These are phyloP conservation scores for Tragelaphus imberbis DNA, from an alignment of 2,113 vertebrate genomes.

Conservation along the genomic window DNA sequence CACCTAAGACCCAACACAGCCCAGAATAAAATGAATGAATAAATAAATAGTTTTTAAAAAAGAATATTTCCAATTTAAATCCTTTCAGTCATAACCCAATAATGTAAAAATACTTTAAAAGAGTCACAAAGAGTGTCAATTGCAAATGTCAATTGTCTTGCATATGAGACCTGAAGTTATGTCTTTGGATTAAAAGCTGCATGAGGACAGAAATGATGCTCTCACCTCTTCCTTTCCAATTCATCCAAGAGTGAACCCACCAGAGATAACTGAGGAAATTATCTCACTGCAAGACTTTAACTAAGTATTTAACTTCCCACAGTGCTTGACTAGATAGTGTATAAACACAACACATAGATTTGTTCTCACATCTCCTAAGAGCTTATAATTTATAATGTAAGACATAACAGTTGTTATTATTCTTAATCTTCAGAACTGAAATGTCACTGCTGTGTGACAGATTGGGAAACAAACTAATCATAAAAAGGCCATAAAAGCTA, in stretches of 20 bases:
- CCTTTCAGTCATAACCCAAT: neutral
- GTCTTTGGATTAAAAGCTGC: neutral
- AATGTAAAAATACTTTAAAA: too few species aligned
- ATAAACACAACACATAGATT: neutral
- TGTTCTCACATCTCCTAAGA: slow-evolving; percentile 10
- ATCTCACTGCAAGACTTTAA: neutral
- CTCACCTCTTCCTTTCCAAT: neutral
- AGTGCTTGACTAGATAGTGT: neutral
- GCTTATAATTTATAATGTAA: slow-evolving; percentile 38
- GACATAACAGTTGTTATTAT: slow-evolving; percentile 52
- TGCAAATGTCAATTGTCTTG: neutral
- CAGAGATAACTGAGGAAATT: neutral
- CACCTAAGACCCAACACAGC: too few species aligned
- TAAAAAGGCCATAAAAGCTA: slow-evolving; percentile 63
- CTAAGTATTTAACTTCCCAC: slow-evolving; percentile 9
- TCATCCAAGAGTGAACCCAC: neutral
- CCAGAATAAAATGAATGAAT: too few species aligned
- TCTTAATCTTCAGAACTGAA: slow-evolving; percentile 64
- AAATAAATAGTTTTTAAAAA: neutral
- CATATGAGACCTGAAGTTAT: neutral
- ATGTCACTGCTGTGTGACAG: slow-evolving; percentile 60
- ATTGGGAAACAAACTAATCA: slow-evolving; percentile 68
- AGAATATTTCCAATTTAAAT: neutral
- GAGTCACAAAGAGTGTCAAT: neutral
- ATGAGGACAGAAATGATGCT: neutral